These are phyloP conservation scores for Bemisia tabaci DNA, from an alignment of 1,140 invertebrate species.

Conservation along the genomic window DNA sequence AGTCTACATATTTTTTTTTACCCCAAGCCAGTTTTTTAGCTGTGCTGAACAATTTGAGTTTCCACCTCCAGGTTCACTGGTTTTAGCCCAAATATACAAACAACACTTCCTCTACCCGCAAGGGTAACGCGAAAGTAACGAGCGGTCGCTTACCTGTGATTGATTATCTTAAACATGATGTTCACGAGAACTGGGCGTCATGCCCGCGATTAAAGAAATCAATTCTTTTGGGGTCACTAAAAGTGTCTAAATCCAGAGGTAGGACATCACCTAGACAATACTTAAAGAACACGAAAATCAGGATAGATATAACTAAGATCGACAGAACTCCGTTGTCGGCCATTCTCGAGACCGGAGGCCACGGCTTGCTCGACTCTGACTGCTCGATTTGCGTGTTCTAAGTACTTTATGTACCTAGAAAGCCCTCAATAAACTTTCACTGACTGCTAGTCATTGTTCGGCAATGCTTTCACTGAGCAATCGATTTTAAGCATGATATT, in stretches of 20 bases:
- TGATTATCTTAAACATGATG: too few species aligned
- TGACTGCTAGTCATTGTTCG: background rate
- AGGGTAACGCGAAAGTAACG: too few species aligned
- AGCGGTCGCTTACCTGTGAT: too few species aligned
- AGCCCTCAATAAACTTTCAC: background rate
- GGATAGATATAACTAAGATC: constrained; percentile 18
- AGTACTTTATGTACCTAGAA: background rate
- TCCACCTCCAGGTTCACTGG: too few species aligned
- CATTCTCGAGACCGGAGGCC: background rate
- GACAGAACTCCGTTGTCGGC: constrained; percentile 16
- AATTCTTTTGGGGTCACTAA: background rate
- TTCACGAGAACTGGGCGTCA: background rate
- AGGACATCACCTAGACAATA: constrained; percentile 18
- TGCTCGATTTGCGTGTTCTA: background rate
- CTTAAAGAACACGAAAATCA: constrained; percentile 23
- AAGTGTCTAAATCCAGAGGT: background rate
- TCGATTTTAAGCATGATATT: background rate
- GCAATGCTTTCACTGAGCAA: background rate
- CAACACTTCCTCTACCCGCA: too few species aligned
- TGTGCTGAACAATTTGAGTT: too few species aligned
- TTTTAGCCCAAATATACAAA: too few species aligned
- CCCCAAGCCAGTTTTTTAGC: too few species aligned
- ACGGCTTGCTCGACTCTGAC: background rate
- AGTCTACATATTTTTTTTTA: too few species aligned
- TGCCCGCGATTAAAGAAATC: background rate